Base-by-base conservation (phyloP, 2,113 vertebrate genomes). In the Paraplagusia blochii region DNA sequence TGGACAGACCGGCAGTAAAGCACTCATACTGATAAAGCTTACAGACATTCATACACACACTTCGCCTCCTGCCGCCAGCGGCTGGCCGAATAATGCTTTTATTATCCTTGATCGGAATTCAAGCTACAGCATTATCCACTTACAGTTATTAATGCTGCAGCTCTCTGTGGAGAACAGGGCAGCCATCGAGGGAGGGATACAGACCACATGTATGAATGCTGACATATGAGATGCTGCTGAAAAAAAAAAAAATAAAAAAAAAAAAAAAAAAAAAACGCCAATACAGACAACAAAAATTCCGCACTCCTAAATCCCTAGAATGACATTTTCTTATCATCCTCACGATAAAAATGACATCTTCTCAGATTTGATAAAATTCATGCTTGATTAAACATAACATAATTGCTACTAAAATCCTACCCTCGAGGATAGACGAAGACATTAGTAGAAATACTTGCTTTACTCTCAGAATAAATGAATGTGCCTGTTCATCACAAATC, bases 111-210 rank as follows among this genome's bases (percentile, higher is more conserved):
- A 88, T 85, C 87, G 79, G 86, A 88, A 89, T 84, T 84, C 83
- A 45, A 88, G 86, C 83, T 63, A 42, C 62, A 63, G 87, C 86
- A 90, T 90, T 90, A 90, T 89, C 88, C 87, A 89, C 88, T 90
- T 90, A 89, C 77, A 88, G 83, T 88, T 89, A 90, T 89, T 90
- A 90, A 88, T 89, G 85, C 80, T 79, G 81, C 79, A 17, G 73
- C 68, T 88, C 82, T 85, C 87, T 39, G 39, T 78, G 81, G 84
- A 81, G 82, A 74, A 76, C 72, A 65, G 69, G 54, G 55, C 62
- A 62, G 62, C 63, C 64, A 66, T 63, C n/a, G n/a, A 53, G 70
- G 40, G 55, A 52, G 46, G 58, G 52, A 55, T 34, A 22, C 60
- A 66, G 50, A 62, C 49, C 16, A 22, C 63, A 74, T 73, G 77